Conservation (phyloP, 2,113 vertebrate genomes). For the Pardalotus punctatus region DNA sequence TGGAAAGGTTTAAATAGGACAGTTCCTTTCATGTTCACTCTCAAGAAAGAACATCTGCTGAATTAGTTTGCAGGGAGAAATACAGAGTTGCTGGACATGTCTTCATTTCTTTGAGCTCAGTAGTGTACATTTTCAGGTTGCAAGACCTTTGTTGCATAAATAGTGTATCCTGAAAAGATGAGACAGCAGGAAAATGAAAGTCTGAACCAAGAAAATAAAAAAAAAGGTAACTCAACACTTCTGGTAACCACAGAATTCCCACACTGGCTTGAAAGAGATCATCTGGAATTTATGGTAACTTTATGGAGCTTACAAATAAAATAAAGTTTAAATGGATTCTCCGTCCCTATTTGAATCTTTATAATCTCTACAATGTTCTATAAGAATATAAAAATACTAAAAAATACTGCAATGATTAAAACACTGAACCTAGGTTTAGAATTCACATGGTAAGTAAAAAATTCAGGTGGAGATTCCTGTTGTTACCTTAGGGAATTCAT, state of each 20-base stretch:
- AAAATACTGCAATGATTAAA: neutral
- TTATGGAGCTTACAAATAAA: neutral
- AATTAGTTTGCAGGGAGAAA: neutral
- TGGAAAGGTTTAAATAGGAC: neutral
- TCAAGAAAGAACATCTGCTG: neutral
- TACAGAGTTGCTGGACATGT: neutral
- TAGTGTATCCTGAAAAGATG: neutral
- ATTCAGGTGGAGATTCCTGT: neutral
- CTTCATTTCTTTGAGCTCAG: neutral
- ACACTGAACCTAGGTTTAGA: neutral
- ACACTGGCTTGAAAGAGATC: neutral
- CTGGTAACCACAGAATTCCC: neutral
- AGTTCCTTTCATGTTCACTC: neutral
- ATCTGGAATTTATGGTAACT: neutral
- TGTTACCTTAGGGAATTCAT: neutral
- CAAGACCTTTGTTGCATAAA: neutral
- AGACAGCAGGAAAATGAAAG: neutral
- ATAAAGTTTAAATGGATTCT: neutral
- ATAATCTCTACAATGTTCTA: neutral
- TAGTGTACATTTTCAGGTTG: neutral
- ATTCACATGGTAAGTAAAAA: neutral
- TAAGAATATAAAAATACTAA: neutral
- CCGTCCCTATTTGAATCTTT: neutral
- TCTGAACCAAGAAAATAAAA: neutral
- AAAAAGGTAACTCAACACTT: neutral